phyloP scores from a whole-genome alignment of 2,113 vertebrate genomes.

The Mirza zaza region DNA sequence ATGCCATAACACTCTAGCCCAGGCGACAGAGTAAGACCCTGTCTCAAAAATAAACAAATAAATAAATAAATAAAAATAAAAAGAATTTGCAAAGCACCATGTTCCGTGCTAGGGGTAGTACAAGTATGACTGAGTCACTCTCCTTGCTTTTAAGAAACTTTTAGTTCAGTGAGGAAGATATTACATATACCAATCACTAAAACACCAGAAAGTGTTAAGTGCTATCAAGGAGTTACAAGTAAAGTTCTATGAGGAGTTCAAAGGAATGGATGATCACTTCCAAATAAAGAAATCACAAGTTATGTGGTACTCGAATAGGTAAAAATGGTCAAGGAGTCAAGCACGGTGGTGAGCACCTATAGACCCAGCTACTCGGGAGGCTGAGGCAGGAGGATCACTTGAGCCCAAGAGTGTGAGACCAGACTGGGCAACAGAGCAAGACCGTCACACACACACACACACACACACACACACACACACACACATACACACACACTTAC shows the following conservation, averaged over 20 bases:
- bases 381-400: too few relatives aligned
- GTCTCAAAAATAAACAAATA: neutral
- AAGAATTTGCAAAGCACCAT: neutral
- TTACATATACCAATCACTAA: neutral
- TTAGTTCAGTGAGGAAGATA: neutral
- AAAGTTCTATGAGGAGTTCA: neutral
- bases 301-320: neutral
- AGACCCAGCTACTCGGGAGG: too few relatives aligned
- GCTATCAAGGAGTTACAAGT: neutral
- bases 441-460: too few relatives aligned
- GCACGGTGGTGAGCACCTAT: accelerated
- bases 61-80: neutral
- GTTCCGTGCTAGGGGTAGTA: neutral
- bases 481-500: too few relatives aligned
- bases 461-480: too few relatives aligned
- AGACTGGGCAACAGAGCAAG: too few relatives aligned
- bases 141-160: neutral
- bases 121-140: neutral
- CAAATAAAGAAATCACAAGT: neutral
- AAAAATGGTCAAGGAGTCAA: neutral
- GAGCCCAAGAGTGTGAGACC: too few relatives aligned
- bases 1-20: too few relatives aligned
- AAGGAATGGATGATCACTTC: neutral
- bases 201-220: neutral
- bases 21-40: neutral